Evolutionary conservation across 2,113 vertebrate species (phyloP), one percentile per base, ranked within the genome.

Genomic region (Perognathus longimembris): DNA sequence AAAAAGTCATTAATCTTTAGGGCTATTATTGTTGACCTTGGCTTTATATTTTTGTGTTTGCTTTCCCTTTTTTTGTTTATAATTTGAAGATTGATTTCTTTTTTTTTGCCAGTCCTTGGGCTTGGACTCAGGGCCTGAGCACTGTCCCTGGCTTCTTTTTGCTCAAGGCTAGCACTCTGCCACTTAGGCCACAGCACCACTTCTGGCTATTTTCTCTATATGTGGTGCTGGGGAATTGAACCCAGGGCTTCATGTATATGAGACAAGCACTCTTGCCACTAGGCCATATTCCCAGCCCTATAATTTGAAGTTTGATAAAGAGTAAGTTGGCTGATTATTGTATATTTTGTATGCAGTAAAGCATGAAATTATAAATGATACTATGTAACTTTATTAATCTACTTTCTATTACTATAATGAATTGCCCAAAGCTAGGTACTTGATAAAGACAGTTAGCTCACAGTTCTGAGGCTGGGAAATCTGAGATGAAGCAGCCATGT

Each of bases 1-100:
- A 64, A 86, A 81, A 85, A 42, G 34, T 42, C 34, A 54, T 36
- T 84, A 28, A 26, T 81, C 0, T 18, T 59, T 71, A 40, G 20
- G 32, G n/a, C 18, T 64, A 0, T 64, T 71, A 36, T 9, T 42
- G n/a, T 30, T 90, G 2, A 66, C 12, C 36, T 18, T 42, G 21
- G 38, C 69, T 77, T 81, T 20, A 34, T 69, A 69, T 22, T 74
- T 69, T 40, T 66, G n/a, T 75, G 54, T 11, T 90, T 81, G 12
- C 15, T 24, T 54, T 88, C 63, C 8, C 83, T 82, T 17, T 90
- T 71, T 79, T 50, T 71, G 34, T 89, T 77, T 88, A 70, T 54
- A 54, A 54, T 18, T n/a, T n/a, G n/a, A n/a, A n/a, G n/a, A n/a
- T n/a, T n/a, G n/a, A n/a, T n/a, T n/a, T n/a, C n/a, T n/a, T n/a